Percentiles rank a stretch among this genome's conserved stretches.
These are phyloP conservation scores for Eupithecia subfuscata DNA, from an alignment of 2,888 invertebrate species.

Conservation along the genomic window DNA sequence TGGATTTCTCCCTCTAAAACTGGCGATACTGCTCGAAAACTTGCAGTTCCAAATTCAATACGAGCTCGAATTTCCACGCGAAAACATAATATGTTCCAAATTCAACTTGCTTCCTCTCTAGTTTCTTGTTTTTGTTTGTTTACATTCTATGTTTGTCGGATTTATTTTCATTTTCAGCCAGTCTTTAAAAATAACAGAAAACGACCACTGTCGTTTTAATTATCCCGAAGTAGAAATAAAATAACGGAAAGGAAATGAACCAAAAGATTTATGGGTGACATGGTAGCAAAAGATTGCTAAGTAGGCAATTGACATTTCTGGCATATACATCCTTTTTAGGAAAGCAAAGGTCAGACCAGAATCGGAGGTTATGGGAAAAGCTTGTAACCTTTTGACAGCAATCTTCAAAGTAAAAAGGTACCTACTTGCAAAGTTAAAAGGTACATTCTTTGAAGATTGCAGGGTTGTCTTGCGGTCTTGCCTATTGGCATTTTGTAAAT, in stretches of 20 bases:
- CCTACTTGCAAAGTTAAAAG: not conserved
- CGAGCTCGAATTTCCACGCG: slow-evolving; percentile 19
- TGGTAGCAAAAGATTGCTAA: not conserved
- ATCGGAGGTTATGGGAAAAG: slow-evolving; percentile 35
- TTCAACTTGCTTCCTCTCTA: slow-evolving; percentile 21
- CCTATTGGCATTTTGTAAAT: not conserved
- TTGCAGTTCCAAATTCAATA: slow-evolving; percentile 26
- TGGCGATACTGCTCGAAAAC: slow-evolving; percentile 7
- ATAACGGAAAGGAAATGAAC: not conserved
- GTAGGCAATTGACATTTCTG: slow-evolving; percentile 41
- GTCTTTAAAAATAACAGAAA: not conserved
- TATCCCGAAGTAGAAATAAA: not conserved
- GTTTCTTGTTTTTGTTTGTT: slow-evolving; percentile 15
- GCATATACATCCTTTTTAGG: slow-evolving; percentile 40
- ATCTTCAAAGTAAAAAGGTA: slow-evolving; percentile 1
- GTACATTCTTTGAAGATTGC: not conserved
- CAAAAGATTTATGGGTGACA: slow-evolving; percentile 3
- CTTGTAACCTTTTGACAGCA: slow-evolving; percentile 28
- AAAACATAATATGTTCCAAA: slow-evolving; percentile 22
- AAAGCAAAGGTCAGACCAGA: slow-evolving; percentile 34
- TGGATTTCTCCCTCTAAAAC: not conserved
- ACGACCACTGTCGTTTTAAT: not conserved
- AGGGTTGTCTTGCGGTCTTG: not conserved
- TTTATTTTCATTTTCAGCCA: slow-evolving; percentile 10
- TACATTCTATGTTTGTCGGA: not conserved